These are phyloP conservation scores for Conomelus anceps DNA, from an alignment of 2,888 invertebrate genomes.

Conservation along the genomic window DNA sequence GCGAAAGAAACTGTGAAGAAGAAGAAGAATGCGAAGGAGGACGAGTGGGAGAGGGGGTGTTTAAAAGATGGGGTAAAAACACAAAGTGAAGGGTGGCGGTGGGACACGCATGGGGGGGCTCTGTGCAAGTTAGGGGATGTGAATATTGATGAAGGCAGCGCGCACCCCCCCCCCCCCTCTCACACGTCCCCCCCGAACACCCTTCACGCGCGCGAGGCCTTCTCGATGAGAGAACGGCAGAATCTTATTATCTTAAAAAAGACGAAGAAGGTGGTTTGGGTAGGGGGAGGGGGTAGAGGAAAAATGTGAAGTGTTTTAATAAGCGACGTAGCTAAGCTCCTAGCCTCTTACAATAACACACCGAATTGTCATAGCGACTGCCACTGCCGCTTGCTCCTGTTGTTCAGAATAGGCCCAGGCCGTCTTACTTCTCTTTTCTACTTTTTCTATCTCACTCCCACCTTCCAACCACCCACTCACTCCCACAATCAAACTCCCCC, in stretches of 20 bases:
- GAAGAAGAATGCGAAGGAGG: neutral
- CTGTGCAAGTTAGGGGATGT: conserved; percentile 25
- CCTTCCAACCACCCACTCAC: neutral
- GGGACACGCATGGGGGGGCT: conserved; percentile 27
- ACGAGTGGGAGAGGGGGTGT: conserved; percentile 23
- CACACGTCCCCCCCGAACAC: conserved; percentile 16
- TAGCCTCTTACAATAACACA: conserved; percentile 25
- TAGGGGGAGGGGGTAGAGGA: conserved; percentile 6
- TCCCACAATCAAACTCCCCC: neutral
- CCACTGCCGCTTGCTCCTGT: neutral
- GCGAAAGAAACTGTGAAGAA: conserved; percentile 27
- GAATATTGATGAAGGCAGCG: conserved; percentile 30
- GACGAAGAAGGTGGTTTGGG: conserved; percentile 19
- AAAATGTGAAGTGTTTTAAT: conserved; percentile 29
- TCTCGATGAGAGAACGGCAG: conserved; percentile 17
- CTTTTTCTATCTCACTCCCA: too few relatives aligned
- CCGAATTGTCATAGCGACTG: conserved; percentile 18
- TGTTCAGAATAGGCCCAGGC: neutral
- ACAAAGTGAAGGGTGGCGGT: conserved; percentile 29
- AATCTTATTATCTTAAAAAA: conserved; percentile 32
- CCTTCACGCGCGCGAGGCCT: neutral
- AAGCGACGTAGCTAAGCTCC: conserved; percentile 24
- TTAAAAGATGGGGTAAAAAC: conserved; percentile 30
- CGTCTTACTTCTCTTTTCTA: neutral
- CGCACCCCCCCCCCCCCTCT: conserved; percentile 19